phyloP scores from a whole-genome alignment of 2,888 invertebrate genomes.

The Oscheius onirici region DNA sequence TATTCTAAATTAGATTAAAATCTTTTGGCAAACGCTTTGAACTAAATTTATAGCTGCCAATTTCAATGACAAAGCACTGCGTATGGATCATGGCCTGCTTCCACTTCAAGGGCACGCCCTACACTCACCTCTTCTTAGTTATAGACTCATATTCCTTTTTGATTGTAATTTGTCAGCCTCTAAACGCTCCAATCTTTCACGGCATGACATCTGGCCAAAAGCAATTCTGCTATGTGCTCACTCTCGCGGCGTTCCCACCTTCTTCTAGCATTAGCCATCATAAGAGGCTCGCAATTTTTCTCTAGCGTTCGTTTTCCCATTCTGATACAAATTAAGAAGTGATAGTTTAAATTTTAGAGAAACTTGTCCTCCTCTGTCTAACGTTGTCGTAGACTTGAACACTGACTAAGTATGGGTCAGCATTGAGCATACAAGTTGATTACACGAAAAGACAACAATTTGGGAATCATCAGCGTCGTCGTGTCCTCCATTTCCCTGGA shows the following conservation, averaged over 20 bases:
- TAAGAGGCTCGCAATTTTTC: too few species aligned
- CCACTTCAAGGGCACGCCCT: conserved; percentile 17
- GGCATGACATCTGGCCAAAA: neutral
- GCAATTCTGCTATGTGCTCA: neutral
- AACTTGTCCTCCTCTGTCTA: too few species aligned
- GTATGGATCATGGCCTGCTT: conserved; percentile 24
- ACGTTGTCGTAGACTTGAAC: too few species aligned
- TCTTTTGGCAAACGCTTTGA: conserved; percentile 2
- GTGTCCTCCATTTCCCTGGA: conserved; percentile 27
- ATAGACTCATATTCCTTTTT: neutral
- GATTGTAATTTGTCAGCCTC: neutral
- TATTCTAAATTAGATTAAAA: conserved; percentile 14
- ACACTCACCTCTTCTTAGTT: neutral
- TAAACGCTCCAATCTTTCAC: neutral
- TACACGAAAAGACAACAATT: conserved; percentile 22
- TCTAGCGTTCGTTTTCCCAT: too few species aligned
- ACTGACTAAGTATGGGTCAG: neutral
- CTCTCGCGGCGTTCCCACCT: neutral
- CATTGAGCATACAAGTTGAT: conserved; percentile 5
- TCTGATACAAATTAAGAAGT: too few species aligned
- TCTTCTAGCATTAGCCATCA: neutral
- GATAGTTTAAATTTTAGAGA: too few species aligned
- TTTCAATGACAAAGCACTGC: conserved; percentile 29
- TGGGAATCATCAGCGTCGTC: conserved; percentile 26
- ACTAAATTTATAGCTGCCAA: conserved; percentile 28